Conservation (phyloP, 2,113 vertebrate species). For the Bubalus kerabau region DNA sequence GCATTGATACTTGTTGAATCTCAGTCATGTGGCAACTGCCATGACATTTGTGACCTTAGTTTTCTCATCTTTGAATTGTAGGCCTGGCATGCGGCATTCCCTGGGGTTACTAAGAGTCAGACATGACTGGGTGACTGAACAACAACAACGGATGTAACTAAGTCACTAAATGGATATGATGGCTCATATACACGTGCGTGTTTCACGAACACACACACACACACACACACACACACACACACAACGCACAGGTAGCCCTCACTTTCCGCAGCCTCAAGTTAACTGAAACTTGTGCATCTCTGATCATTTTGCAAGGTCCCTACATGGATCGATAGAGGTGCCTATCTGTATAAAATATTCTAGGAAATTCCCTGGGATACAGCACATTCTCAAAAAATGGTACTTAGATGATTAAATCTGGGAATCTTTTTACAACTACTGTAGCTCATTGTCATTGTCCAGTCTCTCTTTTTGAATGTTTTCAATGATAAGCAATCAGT, state of each 20-base stretch:
- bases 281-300: background rate
- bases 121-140: background rate
- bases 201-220: background rate
- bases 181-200: rapidly evolving
- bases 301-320: background rate
- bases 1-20: background rate
- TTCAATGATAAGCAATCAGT: background rate
- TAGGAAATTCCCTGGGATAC: background rate
- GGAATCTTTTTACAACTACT: background rate
- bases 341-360: background rate
- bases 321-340: background rate
- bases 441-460: background rate
- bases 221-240: background rate
- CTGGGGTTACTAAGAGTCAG: background rate
- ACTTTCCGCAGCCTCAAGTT: background rate
- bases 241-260: background rate
- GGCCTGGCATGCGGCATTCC: background rate
- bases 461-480: background rate
- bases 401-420: background rate
- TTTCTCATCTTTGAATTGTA: background rate
- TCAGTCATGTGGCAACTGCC: background rate
- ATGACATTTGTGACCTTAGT: background rate
- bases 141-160: background rate
- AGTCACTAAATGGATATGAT: background rate
- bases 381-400: background rate